Evolutionary conservation across 2,888 invertebrate species (phyloP).

Genomic region (Herminia tarsipennalis): DNA sequence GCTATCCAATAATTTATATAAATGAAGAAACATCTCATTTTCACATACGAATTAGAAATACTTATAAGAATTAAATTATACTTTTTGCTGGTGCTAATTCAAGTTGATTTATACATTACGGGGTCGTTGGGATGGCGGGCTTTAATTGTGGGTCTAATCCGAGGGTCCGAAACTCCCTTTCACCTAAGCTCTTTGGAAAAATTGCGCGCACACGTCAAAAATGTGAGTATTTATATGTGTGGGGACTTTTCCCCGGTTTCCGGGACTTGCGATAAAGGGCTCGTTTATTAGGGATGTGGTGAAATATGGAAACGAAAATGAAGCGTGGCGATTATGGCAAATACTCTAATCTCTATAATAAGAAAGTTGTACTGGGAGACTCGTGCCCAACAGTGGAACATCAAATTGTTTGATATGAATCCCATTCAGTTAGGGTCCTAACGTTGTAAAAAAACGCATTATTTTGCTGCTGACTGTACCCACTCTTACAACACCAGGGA

Average conservation of each 20-base stretch:
- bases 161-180: constrained; percentile 29
- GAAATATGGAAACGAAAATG: constrained; percentile 21
- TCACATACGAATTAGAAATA: constrained; percentile 3
- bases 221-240: constrained; percentile 7
- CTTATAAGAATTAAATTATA: constrained; percentile 26
- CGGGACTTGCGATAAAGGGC: constrained; percentile 30
- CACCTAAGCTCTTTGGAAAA: constrained; percentile 29
- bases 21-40: constrained; percentile 14
- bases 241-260: constrained; percentile 17
- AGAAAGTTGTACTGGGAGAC: too few species aligned
- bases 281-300: constrained; percentile 44
- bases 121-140: constrained; percentile 39
- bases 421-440: too few species aligned
- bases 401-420: too few species aligned
- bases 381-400: too few species aligned
- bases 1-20: neutral
- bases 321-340: constrained; percentile 21
- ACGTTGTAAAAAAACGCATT: too few species aligned
- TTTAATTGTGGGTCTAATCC: constrained; percentile 53
- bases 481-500: too few species aligned
- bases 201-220: constrained; percentile 30
- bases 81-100: constrained; percentile 38
- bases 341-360: too few species aligned
- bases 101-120: constrained; percentile 51
- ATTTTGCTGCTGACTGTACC: too few species aligned